phyloP scores from a whole-genome alignment of 2,888 invertebrate genomes.

The Oeneis ivallda region DNA sequence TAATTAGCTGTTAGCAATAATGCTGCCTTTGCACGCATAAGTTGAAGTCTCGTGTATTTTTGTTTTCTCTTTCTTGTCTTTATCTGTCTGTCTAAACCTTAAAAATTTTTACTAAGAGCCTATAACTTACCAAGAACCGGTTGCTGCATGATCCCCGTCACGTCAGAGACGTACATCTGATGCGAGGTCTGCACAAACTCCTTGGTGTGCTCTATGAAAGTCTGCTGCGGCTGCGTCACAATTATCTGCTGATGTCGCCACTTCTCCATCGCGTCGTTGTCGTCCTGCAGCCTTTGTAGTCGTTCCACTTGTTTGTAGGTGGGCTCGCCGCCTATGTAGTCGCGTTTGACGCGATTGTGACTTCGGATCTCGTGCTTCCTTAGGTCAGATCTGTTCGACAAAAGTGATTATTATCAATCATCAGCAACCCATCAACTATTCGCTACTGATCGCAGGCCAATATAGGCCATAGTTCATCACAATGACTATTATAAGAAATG shows the following conservation, averaged over 20 bases:
- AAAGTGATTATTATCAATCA: background rate
- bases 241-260: conserved; percentile 49
- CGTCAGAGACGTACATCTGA: conserved; percentile 65
- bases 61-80: too few relatives aligned
- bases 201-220: conserved; percentile 62
- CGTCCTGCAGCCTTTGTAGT: conserved; percentile 61
- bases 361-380: conserved; percentile 75
- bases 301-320: conserved; percentile 72
- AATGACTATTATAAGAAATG: too few relatives aligned
- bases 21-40: too few relatives aligned
- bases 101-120: background rate
- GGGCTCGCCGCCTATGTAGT: conserved; percentile 74
- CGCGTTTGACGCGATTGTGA: conserved; percentile 73
- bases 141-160: conserved; percentile 58
- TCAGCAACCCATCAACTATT: too few relatives aligned
- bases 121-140: conserved; percentile 56
- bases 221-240: conserved; percentile 45
- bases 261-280: conserved; percentile 46
- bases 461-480: too few relatives aligned
- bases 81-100: too few relatives aligned
- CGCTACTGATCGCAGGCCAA: too few relatives aligned
- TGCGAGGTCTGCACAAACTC: conserved; percentile 56
- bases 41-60: too few relatives aligned
- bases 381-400: conserved; percentile 61
- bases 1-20: too few relatives aligned